Conservation (phyloP, 2,113 vertebrate species). For the Lutjanus erythropterus region DNA sequence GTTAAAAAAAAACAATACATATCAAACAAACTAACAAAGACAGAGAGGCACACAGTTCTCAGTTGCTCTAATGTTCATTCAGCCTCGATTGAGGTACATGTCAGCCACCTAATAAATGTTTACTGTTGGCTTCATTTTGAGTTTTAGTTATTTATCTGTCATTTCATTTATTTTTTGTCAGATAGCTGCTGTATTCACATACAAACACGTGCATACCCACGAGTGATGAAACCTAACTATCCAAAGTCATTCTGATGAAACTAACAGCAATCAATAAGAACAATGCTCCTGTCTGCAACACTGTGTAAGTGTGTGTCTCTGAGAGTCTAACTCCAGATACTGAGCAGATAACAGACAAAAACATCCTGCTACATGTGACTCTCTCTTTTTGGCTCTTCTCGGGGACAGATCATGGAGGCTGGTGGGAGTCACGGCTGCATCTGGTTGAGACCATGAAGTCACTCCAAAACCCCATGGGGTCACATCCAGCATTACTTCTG, state of each 20-base stretch:
- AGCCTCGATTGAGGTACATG: neutral
- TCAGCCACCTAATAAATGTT: constrained; percentile 18
- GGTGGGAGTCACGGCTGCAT: constrained; percentile 25
- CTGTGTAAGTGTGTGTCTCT: constrained; percentile 12
- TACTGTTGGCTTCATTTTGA: constrained; percentile 14
- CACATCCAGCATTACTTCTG: neutral
- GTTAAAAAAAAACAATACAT: neutral
- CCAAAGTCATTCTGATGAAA: constrained; percentile 71
- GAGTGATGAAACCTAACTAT: constrained; percentile 61
- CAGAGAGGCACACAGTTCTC: neutral
- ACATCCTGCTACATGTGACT: neutral
- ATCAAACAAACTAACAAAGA: neutral
- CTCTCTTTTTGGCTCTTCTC: constrained; percentile 3
- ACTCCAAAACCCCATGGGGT: constrained; percentile 5
- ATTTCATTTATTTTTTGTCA: constrained; percentile 28
- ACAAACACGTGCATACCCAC: neutral
- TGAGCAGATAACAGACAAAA: constrained; percentile 1
- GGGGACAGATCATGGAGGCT: constrained; percentile 1
- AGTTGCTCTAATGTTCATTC: neutral
- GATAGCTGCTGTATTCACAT: neutral
- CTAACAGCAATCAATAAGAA: constrained; percentile 62
- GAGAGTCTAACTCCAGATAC: constrained; percentile 14
- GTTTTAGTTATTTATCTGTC: constrained; percentile 28
- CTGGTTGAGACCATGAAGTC: constrained; percentile 1
- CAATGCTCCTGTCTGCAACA: constrained; percentile 17